Evolutionary conservation across 2,888 invertebrate species (phyloP).

Genomic region (Odontocolon sp.): DNA sequence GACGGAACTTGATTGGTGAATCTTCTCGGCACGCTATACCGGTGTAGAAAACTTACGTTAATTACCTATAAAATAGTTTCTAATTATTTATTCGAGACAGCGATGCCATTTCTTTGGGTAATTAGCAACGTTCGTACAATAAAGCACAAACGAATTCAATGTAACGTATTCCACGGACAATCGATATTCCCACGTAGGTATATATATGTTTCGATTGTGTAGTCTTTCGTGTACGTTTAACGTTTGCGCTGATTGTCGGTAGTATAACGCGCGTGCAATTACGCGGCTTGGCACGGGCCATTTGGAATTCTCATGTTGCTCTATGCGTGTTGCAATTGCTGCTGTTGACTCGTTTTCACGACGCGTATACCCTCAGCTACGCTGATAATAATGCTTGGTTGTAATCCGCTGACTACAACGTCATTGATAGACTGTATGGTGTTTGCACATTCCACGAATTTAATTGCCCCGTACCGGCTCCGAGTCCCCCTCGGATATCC

Average conservation of each 20-base stretch:
- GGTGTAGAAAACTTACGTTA: too few species aligned
- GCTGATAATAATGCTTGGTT: conserved; percentile 42
- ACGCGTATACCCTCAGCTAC: neutral
- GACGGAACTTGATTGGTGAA: too few species aligned
- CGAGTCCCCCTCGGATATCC: too few species aligned
- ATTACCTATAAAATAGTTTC: neutral
- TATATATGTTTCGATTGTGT: conserved; percentile 16
- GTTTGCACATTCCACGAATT: conserved; percentile 63
- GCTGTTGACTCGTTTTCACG: conserved; percentile 31
- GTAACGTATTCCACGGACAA: conserved; percentile 3
- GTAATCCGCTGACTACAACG: conserved; percentile 22
- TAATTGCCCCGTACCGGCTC: conserved; percentile 62
- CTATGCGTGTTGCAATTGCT: conserved; percentile 27
- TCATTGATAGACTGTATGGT: conserved; percentile 62
- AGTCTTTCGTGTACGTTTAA: conserved; percentile 21
- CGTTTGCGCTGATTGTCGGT: conserved; percentile 37
- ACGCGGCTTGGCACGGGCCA: conserved; percentile 22
- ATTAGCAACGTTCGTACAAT: neutral
- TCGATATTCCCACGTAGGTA: conserved; percentile 33
- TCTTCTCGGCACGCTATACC: too few species aligned
- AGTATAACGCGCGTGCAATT: conserved; percentile 47
- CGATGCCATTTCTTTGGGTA: neutral
- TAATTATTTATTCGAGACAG: neutral
- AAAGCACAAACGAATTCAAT: too few species aligned
- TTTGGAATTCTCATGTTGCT: conserved; percentile 47